phyloP scores from a whole-genome alignment of 2,113 vertebrate species.

The Vulpes lagopus region DNA sequence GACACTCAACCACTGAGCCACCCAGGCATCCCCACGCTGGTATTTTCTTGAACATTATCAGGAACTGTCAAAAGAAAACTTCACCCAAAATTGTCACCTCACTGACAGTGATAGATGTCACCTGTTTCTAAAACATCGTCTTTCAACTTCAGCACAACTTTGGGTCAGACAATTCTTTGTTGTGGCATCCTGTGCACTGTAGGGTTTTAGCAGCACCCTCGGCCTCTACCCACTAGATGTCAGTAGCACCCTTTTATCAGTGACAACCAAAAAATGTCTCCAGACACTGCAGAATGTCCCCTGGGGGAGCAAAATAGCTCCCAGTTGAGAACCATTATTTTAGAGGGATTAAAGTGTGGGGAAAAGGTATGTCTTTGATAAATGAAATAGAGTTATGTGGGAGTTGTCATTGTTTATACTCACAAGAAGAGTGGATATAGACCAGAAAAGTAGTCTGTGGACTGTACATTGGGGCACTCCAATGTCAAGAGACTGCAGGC shows the following conservation, averaged over 20 bases:
- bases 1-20: too few relatives aligned
- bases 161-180: background rate
- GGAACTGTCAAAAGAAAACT: conserved; percentile 24
- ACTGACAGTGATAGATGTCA: background rate
- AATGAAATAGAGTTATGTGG: background rate
- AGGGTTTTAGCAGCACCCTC: background rate
- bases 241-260: background rate
- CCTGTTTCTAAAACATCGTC: background rate
- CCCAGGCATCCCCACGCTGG: background rate
- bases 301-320: background rate
- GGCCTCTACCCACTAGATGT: background rate
- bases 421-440: background rate
- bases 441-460: background rate
- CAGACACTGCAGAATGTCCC: background rate
- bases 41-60: conserved; percentile 36
- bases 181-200: background rate
- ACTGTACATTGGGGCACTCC: background rate
- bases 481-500: background rate
- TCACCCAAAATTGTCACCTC: background rate
- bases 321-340: background rate
- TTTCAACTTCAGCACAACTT: background rate
- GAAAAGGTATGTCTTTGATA: background rate
- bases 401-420: background rate
- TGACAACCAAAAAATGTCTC: background rate
- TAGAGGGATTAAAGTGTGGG: background rate